These are phyloP conservation scores for Vidua macroura DNA, from an alignment of 2,113 vertebrate species.

Conservation along the genomic window DNA sequence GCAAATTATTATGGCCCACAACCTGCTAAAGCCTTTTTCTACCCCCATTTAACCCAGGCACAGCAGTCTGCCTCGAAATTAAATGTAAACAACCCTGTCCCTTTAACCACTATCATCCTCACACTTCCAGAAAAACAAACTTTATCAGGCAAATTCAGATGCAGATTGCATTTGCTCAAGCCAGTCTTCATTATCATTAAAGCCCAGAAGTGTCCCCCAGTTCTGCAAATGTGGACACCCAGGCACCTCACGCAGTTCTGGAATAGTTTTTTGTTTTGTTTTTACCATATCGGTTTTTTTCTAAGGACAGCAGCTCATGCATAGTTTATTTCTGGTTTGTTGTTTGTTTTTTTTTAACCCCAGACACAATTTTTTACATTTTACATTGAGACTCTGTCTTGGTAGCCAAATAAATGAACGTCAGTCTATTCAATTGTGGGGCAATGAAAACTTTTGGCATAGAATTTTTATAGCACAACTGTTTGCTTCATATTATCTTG, in stretches of 20 bases:
- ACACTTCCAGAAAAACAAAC: constrained; percentile 67
- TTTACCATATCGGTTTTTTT: neutral
- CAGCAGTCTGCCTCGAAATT: neutral
- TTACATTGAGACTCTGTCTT: neutral
- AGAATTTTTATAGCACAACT: neutral
- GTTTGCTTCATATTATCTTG: neutral
- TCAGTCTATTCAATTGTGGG: neutral
- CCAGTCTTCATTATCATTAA: constrained; percentile 60
- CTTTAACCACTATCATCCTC: neutral
- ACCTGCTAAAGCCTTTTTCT: neutral
- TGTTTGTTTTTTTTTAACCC: neutral
- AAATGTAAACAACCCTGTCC: constrained; percentile 22
- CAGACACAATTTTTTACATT: neutral
- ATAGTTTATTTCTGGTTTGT: neutral
- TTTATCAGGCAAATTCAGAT: constrained; percentile 71
- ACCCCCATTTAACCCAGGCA: neutral
- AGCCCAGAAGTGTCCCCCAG: constrained; percentile 33
- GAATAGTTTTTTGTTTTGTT: neutral
- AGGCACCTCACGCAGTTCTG: neutral
- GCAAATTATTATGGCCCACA: neutral
- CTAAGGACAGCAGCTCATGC: neutral
- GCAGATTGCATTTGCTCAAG: constrained; percentile 52
- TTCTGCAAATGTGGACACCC: neutral
- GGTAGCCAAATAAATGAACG: neutral
- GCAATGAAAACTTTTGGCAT: neutral